Evolutionary conservation across 2,888 invertebrate genomes (phyloP).

Genomic region (Quadriops clusia): DNA sequence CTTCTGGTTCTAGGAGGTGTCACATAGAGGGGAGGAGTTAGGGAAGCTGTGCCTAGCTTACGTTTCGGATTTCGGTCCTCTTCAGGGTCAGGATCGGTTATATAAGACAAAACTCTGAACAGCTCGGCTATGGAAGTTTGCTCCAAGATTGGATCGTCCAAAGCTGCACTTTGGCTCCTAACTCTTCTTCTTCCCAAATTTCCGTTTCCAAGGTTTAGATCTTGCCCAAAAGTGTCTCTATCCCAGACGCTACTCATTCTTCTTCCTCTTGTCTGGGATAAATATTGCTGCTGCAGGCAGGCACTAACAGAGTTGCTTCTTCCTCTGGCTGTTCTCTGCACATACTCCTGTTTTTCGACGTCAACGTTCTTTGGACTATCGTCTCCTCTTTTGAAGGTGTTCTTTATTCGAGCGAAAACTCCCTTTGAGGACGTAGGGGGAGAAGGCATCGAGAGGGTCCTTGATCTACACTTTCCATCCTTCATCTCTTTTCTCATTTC

Average conservation of each 20-base stretch:
- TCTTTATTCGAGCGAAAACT: constrained; percentile 20
- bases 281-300: constrained; percentile 20
- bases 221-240: too few species aligned
- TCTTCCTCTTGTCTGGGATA: constrained; percentile 20
- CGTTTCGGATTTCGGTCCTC: constrained; percentile 31
- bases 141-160: constrained; percentile 54
- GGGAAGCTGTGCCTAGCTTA: constrained; percentile 43
- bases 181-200: constrained; percentile 9
- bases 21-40: constrained; percentile 40
- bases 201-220: constrained; percentile 25
- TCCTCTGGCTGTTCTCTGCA: constrained; percentile 36
- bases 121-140: constrained; percentile 76
- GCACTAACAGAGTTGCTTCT: constrained; percentile 23
- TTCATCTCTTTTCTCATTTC: constrained; percentile 31
- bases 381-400: constrained; percentile 19
- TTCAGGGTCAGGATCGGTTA: constrained; percentile 33
- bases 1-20: constrained; percentile 26
- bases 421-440: constrained; percentile 16
- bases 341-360: constrained; percentile 31
- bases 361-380: constrained; percentile 18
- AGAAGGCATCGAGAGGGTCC: constrained; percentile 15
- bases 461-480: constrained; percentile 17
- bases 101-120: constrained; percentile 61
- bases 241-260: too few species aligned
- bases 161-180: constrained; percentile 11